Conservation (phyloP, 92 coral and sea anemone species). For the Pocillopora grandis region DNA sequence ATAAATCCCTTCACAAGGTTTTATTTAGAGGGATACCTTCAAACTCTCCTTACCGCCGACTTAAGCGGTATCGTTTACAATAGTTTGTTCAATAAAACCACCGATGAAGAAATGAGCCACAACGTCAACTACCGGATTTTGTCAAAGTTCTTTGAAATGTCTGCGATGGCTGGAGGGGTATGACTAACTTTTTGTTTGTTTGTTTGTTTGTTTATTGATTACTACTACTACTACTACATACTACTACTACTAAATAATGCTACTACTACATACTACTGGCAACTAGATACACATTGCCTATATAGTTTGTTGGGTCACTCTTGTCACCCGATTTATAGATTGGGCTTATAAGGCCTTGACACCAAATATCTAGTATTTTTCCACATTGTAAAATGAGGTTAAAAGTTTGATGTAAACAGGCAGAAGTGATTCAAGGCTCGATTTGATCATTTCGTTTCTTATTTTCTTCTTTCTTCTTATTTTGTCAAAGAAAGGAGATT, state of each 20-base stretch:
- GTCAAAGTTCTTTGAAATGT: slow-evolving; percentile 20
- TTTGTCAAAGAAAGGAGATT: background rate
- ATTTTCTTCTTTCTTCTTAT: no score
- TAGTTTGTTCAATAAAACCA: background rate
- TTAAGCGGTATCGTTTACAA: slow-evolving; percentile 5
- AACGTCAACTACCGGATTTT: background rate
- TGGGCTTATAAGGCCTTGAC: background rate
- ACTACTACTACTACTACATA: no score
- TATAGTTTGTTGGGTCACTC: background rate
- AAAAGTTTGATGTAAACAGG: background rate
- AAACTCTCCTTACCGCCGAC: slow-evolving; percentile 11
- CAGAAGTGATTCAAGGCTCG: background rate
- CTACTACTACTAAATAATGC: no score
- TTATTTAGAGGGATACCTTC: slow-evolving; percentile 14
- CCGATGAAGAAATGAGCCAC: background rate
- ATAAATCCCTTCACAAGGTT: slow-evolving; percentile 20
- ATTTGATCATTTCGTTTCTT: background rate
- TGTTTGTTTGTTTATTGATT: no score
- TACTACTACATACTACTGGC: no score
- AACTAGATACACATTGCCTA: background rate
- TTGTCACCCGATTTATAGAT: background rate
- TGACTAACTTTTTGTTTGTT: background rate
- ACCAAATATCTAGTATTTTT: background rate
- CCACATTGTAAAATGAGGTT: background rate
- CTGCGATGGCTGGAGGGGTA: slow-evolving; percentile 21